Percentiles rank a stretch among this genome's conserved stretches.
Conservation (phyloP, 2,113 vertebrate genomes). For the Pionites leucogaster region DNA sequence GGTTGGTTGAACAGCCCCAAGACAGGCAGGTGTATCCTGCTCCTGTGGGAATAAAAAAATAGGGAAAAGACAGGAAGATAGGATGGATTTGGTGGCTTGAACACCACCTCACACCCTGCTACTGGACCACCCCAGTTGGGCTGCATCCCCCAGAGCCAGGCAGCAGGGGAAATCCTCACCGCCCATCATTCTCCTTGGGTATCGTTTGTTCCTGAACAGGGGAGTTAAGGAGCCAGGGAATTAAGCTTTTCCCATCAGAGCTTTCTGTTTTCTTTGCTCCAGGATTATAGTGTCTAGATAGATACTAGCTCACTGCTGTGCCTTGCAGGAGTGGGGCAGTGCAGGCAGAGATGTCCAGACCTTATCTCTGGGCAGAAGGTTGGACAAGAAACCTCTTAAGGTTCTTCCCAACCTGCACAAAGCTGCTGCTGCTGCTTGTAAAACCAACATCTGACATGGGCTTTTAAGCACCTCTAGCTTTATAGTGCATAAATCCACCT, state of each 20-base stretch:
- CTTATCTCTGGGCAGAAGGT: neutral
- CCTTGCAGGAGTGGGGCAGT: rapidly evolving
- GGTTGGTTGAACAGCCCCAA: neutral
- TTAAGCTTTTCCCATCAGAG: neutral
- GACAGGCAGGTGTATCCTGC: neutral
- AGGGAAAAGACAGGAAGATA: neutral
- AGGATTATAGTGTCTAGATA: neutral
- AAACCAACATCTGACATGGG: neutral
- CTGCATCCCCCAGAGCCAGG: neutral
- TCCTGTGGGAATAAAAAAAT: neutral
- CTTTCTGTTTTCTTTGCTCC: neutral
- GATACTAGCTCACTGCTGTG: neutral
- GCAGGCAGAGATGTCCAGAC: neutral
- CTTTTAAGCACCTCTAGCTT: neutral
- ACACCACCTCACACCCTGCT: neutral
- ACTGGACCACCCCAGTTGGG: neutral
- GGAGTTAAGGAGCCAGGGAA: neutral
- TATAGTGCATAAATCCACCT: neutral
- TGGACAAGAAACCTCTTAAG: neutral
- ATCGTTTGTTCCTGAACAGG: neutral
- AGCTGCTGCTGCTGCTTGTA: neutral
- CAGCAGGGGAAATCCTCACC: neutral
- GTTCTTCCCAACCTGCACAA: neutral
- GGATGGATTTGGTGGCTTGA: neutral
- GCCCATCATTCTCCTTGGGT: neutral